A percentile compares a stretch with the other conserved stretches of the same genome.
These are phyloP conservation scores for Hormiphora californensis DNA, from an alignment of 37 sponge, comb jelly and placozoan species.

Conservation along the genomic window DNA sequence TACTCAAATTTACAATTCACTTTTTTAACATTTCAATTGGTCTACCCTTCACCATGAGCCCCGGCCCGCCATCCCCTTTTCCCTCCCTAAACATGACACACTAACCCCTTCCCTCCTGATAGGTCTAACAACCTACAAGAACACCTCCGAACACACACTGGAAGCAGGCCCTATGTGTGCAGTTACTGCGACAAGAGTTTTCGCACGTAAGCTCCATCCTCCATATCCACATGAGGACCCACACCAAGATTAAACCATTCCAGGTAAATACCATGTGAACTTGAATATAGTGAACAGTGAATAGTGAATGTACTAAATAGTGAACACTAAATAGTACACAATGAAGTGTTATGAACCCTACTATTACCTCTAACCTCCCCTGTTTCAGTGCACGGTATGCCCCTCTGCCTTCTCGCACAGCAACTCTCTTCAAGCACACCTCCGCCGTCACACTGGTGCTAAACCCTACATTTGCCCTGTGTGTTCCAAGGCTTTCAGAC, in stretches of 20 bases:
- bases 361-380: no score
- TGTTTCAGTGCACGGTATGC: slow-evolving; percentile 49
- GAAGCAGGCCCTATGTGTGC: slow-evolving; percentile 46
- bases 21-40: no score
- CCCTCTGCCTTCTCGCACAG: slow-evolving; percentile 47
- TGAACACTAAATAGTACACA: no score
- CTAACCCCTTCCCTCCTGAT: not conserved
- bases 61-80: no score
- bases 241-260: slow-evolving; percentile 55
- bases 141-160: slow-evolving; percentile 46
- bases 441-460: slow-evolving; percentile 36
- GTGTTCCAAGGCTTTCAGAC: slow-evolving; percentile 51
- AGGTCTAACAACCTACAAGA: slow-evolving; percentile 53
- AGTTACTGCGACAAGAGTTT: slow-evolving; percentile 44
- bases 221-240: slow-evolving; percentile 53
- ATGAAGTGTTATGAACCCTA: no score
- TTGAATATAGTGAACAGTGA: no score
- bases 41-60: no score
- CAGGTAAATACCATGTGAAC: not conserved
- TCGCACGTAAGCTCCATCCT: slow-evolving; percentile 42
- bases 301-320: no score
- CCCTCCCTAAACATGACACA: no score
- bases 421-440: slow-evolving; percentile 29
- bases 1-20: no score
- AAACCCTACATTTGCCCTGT: slow-evolving; percentile 51